Evolutionary conservation across 2,888 invertebrate genomes (phyloP).

Genomic region (Stenodema calcarata): DNA sequence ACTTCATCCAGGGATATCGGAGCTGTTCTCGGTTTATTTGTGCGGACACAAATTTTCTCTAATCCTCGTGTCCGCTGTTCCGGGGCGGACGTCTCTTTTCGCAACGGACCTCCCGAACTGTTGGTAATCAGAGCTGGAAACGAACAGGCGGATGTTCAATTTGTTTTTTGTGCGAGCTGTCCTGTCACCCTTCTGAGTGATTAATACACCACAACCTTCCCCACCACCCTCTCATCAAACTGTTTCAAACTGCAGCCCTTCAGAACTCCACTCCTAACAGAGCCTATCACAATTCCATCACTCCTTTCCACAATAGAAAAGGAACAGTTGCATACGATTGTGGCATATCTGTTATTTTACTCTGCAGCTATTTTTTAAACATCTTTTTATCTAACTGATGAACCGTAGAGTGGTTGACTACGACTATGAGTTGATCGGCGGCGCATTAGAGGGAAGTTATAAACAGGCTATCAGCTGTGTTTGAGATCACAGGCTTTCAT

Average conservation of each 20-base stretch:
- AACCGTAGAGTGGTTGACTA: too few relatives aligned
- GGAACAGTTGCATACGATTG: neutral
- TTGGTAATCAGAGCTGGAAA: constrained; percentile 34
- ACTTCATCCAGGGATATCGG: neutral
- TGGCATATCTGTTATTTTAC: neutral
- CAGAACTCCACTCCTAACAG: neutral
- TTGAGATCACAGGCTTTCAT: too few relatives aligned
- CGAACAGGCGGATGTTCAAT: neutral
- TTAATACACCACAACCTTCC: constrained; percentile 8
- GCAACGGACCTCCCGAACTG: neutral
- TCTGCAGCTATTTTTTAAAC: neutral
- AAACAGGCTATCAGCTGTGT: too few relatives aligned
- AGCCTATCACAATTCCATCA: neutral
- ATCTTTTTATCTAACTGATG: too few relatives aligned
- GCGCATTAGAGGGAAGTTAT: too few relatives aligned
- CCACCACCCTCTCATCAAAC: neutral
- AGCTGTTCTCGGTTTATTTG: constrained; percentile 45
- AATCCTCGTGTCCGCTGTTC: constrained; percentile 28
- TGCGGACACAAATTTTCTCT: constrained; percentile 45
- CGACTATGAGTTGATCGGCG: too few relatives aligned
- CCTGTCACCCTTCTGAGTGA: constrained; percentile 35
- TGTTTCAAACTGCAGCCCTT: neutral
- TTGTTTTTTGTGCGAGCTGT: constrained; percentile 29
- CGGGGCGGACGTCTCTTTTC: neutral
- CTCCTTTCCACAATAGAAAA: neutral